A percentile compares a stretch with the other conserved stretches of the same genome.
Evolutionary conservation across 53 echinoderm and acorn worm genomes (phyloP).

Genomic region (Astropecten irregularis): DNA sequence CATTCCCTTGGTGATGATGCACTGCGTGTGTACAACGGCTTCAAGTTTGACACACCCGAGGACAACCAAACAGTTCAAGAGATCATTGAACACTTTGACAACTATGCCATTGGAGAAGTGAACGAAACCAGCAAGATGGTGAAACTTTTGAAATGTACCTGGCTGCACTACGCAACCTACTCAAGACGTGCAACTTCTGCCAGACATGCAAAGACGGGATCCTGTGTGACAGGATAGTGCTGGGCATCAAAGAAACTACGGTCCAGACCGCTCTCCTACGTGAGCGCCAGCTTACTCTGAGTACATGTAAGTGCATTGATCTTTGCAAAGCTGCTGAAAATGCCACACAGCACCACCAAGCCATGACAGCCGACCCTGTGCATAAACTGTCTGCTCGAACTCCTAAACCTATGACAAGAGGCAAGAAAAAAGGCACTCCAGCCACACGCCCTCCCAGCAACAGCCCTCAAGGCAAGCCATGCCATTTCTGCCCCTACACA

Average conservation of each 20-base stretch:
- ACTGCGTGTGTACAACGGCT: background rate
- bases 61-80: background rate
- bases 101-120: background rate
- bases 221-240: background rate
- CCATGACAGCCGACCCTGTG: too few relatives aligned
- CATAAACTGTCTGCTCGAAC: too few relatives aligned
- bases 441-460: too few relatives aligned
- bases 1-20: background rate
- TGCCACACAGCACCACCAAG: background rate
- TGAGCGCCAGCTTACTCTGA: background rate
- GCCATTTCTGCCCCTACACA: too few relatives aligned
- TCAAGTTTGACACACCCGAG: background rate
- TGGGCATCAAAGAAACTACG: background rate
- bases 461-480: too few relatives aligned
- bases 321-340: background rate
- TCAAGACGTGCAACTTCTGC: background rate
- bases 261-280: background rate
- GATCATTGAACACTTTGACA: background rate
- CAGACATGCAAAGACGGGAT: background rate
- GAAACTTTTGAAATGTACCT: background rate
- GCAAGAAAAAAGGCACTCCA: too few relatives aligned
- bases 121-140: constrained; percentile 3
- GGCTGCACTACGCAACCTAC: background rate
- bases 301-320: background rate
- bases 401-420: too few relatives aligned